Evolutionary conservation across 2,888 invertebrate species (phyloP), one percentile per base, ranked within the genome.

Genomic region (Trichacis sp.): DNA sequence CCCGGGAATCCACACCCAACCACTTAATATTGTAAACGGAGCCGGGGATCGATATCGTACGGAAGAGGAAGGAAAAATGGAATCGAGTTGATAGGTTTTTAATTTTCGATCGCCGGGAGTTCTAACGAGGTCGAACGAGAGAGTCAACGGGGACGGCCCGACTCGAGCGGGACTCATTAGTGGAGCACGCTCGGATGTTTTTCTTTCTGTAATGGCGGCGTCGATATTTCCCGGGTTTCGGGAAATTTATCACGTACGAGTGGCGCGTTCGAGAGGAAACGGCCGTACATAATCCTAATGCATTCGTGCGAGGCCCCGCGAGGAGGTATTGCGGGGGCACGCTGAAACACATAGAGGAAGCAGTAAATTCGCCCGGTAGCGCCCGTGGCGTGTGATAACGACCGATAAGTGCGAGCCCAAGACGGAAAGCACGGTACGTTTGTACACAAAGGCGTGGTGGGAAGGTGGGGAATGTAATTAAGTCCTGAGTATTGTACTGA

Each of bases 381-480:
- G 57, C 38, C 54, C 29, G 36, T n/a, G 30, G 48, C 19, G 54
- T 36, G 52, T 33, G 63, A 57, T 67, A 67, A 67, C 67, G 51
- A 56, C 43, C 65, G 65, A 61, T 68, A 61, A 60, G 56, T 52
- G 56, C 48, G 50, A 55, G 43, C 56, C 43, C 64, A 58, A 60
- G 64, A 57, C 57, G 58, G 59, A 61, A 68, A 50, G 58, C 55
- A 57, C 63, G 60, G 53, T 49, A 61, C 64, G 62, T 51, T 64
- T 59, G 62, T 52, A 61, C 53, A 51, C 64, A 68, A 64, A 62
- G 69, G 69, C 59, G 64, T 57, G 49, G 60, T 62, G 62, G 71
- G 63, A 63, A 72, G 72, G 68, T 65, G 40, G 68, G 74, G 72
- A 77, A 77, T 77, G 76, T 76, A 78, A 79, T 78, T 77, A 77